Conservation (phyloP, 1,140 invertebrate genomes). For the Stegodyphus dumicola region DNA sequence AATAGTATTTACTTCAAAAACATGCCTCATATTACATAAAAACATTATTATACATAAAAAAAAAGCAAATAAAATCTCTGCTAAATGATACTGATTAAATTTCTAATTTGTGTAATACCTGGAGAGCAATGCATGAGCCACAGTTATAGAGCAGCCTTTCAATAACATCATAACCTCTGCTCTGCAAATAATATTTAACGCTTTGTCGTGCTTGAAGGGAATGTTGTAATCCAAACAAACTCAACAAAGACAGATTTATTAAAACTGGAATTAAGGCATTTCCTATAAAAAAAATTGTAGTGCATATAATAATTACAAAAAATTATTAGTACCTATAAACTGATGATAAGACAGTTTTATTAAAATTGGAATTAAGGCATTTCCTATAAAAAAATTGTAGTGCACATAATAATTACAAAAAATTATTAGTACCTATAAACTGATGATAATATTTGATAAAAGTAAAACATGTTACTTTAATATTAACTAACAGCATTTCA, state of each 20-base stretch:
- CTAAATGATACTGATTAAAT: background rate
- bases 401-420: background rate
- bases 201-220: background rate
- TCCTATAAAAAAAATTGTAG: background rate
- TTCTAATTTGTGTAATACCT: constrained; percentile 14
- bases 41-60: background rate
- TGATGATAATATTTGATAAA: background rate
- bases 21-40: background rate
- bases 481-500: background rate
- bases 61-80: background rate
- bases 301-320: background rate
- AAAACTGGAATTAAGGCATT: background rate
- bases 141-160: constrained; percentile 48
- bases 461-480: background rate
- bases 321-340: background rate
- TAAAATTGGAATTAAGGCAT: background rate
- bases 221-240: constrained; percentile 31
- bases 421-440: background rate
- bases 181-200: constrained; percentile 8
- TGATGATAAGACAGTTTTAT: background rate
- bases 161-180: background rate
- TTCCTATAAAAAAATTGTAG: background rate
- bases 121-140: constrained; percentile 19
- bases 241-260: background rate
- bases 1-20: background rate